Base-by-base conservation (phyloP, 2,888 invertebrate species). In the Melanargia galathea region DNA sequence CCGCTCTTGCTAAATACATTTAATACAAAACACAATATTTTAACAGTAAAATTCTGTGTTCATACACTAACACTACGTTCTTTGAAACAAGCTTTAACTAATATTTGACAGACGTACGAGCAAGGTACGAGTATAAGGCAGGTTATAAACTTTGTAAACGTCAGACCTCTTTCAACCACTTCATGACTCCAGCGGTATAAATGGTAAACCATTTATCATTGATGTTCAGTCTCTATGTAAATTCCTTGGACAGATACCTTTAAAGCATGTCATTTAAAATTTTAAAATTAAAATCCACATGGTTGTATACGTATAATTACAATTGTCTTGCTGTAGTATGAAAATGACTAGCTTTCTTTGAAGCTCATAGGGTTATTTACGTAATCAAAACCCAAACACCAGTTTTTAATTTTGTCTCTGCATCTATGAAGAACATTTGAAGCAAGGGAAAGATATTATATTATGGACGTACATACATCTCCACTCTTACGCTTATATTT, bases 141-240 rank as follows among this genome's bases (percentile, higher is more conserved):
- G 49, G 66, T 51, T 61, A 57, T 66, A 63, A 66, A 66, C 52
- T 63, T 48, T 63, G 60, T 51, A 18, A 26, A 66, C 54, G 66
- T 66, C 66, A 66, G 43, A 63, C 66, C 66, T 58, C 60, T 52
- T 51, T 38, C 38, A 48, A 48, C 45, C 46, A 24, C 16, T 49
- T 26, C 33, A 58, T 35, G 33, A 33, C 20, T 49, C 24, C 26
- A 20, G 40, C 18, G 45, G 45, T 20, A 61, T 61, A 60, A 57
- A 64, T 45, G 24, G 61, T 59, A 46, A 62, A 16, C 62, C 63
- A 66, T 66, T 54, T 52, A 61, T 63, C 63, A 66, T 63, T 49
- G 66, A 51, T 51, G 30, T 33, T 51, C 51, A 30, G 51, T 2
- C 18, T n/a, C 51, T 51, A 30, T 30, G 51, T 51, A 30, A 33